Evolutionary conservation across 2,797 vertebrate genomes (phyloP).

Genomic region (Babyrousa celebensis): DNA sequence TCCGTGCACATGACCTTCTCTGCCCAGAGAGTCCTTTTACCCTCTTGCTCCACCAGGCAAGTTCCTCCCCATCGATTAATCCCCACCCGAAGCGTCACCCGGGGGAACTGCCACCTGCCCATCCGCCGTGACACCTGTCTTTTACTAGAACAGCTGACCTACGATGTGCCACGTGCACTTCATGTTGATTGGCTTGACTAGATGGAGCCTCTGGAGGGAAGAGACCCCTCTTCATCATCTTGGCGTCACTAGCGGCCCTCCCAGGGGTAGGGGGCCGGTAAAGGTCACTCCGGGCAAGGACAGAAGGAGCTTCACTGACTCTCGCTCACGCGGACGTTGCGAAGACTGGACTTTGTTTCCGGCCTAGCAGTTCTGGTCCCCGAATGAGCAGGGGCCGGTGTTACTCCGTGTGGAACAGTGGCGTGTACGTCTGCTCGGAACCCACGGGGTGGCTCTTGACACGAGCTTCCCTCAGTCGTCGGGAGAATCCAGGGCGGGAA

Average conservation of each 20-base stretch:
- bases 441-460: constrained; percentile 70
- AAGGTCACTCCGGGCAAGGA: not conserved
- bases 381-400: not conserved
- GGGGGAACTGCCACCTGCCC: not conserved
- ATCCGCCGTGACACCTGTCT: not conserved
- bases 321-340: not conserved
- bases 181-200: not conserved
- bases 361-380: constrained; percentile 12
- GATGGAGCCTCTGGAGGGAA: not conserved
- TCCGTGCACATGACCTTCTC: not conserved
- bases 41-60: not conserved
- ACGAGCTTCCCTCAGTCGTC: constrained; percentile 45
- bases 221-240: not conserved
- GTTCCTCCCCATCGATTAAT: not conserved
- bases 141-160: not conserved
- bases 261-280: not conserved
- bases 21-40: not conserved
- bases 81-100: not conserved
- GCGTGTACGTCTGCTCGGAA: constrained; percentile 42
- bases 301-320: not conserved
- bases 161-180: not conserved
- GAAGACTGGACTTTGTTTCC: constrained; percentile 19
- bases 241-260: not conserved
- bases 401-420: not conserved
- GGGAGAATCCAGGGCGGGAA: constrained; percentile 74